A percentile compares a stretch with the other conserved stretches of the same genome.
These are phyloP conservation scores for Branchinecta lynchi DNA, from an alignment of 1,140 invertebrate species.

Conservation along the genomic window DNA sequence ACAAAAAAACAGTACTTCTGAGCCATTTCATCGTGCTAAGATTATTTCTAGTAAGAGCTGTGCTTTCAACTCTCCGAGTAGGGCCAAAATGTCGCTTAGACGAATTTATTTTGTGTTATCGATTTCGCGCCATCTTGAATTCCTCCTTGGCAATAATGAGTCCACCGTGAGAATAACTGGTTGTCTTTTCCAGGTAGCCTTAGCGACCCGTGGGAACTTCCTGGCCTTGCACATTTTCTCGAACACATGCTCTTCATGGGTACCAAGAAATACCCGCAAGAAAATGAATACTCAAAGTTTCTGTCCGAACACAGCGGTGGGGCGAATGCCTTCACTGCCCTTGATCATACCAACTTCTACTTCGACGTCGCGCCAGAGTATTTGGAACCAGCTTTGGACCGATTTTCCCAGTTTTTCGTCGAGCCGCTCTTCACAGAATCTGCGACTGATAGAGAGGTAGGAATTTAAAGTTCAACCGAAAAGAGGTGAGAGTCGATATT, in stretches of 20 bases:
- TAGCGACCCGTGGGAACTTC: conserved; percentile 69
- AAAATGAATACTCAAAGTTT: conserved; percentile 84
- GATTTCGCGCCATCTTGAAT: too few species aligned
- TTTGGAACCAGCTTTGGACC: conserved; percentile 61
- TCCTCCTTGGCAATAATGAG: too few species aligned
- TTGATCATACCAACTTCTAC: conserved; percentile 81
- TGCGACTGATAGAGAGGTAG: conserved; percentile 64
- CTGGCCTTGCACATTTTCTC: conserved; percentile 88
- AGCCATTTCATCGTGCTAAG: too few species aligned
- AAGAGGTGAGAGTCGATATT: too few species aligned
- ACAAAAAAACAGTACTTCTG: too few species aligned
- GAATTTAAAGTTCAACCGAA: neutral
- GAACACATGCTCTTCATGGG: conserved; percentile 97
- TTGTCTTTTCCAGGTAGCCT: conserved; percentile 45
- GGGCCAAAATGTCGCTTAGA: too few species aligned
- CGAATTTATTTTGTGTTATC: too few species aligned
- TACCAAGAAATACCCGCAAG: conserved; percentile 80
- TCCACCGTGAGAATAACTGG: too few species aligned
- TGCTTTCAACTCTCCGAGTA: too few species aligned
- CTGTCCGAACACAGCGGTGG: conserved; percentile 72
- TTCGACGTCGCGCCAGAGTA: conserved; percentile 78
- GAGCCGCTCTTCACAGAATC: conserved; percentile 75
- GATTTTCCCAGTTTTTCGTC: conserved; percentile 93
- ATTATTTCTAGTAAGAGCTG: too few species aligned
- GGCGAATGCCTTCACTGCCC: conserved; percentile 73